phyloP scores from a whole-genome alignment of 2,797 vertebrate genomes.

The Etheostoma nigrum region DNA sequence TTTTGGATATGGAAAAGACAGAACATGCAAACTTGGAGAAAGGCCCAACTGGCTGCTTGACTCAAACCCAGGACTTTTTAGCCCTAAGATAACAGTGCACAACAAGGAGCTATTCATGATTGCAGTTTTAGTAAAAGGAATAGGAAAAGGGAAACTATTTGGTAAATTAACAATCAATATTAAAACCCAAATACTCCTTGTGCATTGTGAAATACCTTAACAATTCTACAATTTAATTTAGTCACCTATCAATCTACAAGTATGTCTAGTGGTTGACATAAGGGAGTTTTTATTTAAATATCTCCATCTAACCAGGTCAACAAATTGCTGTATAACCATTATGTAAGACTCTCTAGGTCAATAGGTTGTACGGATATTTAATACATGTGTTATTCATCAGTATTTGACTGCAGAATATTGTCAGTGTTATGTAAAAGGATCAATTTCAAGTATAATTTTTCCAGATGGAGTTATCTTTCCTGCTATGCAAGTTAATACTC shows the following conservation, averaged over 20 bases:
- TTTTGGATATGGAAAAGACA: not conserved
- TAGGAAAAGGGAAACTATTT: no score
- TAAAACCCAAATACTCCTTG: not conserved
- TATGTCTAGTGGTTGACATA: not conserved
- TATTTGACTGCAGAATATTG: not conserved
- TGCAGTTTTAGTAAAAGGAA: not conserved
- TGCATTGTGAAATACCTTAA: no score
- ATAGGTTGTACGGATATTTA: not conserved
- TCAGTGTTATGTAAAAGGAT: not conserved
- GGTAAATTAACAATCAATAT: not conserved
- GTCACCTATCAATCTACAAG: not conserved
- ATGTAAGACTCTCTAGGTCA: not conserved
- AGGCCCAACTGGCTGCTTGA: not conserved
- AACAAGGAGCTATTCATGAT: not conserved
- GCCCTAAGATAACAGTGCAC: not conserved
- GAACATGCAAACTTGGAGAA: not conserved
- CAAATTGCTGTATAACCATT: not conserved
- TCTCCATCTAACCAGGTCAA: not conserved
- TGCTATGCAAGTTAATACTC: constrained; percentile 48
- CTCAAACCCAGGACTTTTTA: not conserved
- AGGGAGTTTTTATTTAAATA: not conserved
- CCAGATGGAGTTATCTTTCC: constrained; percentile 28
- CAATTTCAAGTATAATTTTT: constrained; percentile 25
- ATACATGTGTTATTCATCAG: not conserved
- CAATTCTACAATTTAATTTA: not conserved